These are phyloP conservation scores for Scotopteryx bipunctaria DNA, from an alignment of 2,888 invertebrate species.

Conservation along the genomic window DNA sequence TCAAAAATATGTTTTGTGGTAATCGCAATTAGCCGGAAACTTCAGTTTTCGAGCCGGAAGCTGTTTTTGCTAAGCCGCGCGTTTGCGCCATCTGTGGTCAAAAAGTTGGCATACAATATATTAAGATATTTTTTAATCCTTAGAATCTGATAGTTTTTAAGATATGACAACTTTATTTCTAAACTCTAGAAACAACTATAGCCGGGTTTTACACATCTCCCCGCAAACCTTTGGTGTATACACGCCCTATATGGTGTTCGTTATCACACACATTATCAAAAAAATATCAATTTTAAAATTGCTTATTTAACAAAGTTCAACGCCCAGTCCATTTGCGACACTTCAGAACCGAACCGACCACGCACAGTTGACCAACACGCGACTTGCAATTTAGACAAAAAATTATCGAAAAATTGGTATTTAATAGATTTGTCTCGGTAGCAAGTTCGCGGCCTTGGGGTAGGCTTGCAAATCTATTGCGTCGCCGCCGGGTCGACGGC, in stretches of 20 bases:
- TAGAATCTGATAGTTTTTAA: no score
- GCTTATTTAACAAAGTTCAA: constrained; percentile 30
- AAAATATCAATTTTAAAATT: neutral
- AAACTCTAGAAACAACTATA: no score
- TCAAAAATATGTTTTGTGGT: no score
- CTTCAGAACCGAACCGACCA: constrained; percentile 9
- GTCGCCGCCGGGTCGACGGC: constrained; percentile 63
- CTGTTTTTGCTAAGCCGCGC: neutral
- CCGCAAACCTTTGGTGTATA: no score
- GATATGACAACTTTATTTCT: no score
- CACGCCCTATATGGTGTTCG: no score
- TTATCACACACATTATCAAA: neutral
- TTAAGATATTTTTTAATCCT: neutral
- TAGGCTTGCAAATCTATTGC: constrained; percentile 47
- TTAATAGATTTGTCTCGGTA: constrained; percentile 72
- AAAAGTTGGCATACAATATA: neutral
- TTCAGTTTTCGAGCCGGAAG: constrained; percentile 7
- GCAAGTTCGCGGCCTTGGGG: constrained; percentile 67
- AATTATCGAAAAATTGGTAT: constrained; percentile 30
- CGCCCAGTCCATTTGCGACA: constrained; percentile 20
- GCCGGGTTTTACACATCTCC: no score
- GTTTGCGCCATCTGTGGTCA: neutral
- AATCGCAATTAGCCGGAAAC: constrained; percentile 3
- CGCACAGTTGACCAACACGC: constrained; percentile 37
- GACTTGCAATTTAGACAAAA: constrained; percentile 32